Base-by-base conservation (phyloP, 23 tunicate species). In the Trididemnum clinides region DNA sequence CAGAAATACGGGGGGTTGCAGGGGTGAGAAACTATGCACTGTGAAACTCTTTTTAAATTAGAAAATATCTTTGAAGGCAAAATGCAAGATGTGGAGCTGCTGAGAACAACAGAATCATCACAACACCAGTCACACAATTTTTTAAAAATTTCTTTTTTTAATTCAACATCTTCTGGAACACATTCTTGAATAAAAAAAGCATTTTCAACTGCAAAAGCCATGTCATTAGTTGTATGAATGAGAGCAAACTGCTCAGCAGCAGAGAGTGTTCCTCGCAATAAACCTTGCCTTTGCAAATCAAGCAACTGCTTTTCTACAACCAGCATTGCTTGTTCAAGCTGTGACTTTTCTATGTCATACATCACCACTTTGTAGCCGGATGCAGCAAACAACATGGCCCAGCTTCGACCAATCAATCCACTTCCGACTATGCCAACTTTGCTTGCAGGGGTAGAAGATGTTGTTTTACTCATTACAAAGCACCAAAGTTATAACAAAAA, bases 321-420 rank as follows among this genome's bases (percentile, higher is more conserved):
- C 1, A 33, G 63, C 30, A 83, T 33, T 7, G 99, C 96, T 33
- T 82, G 57, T 0, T 84, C 81, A 0, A 96, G 80, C 28, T 88
- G 93, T 0, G 62, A 18, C 36, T 85, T 39, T 26, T 83, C 86
- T 1, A 96, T 79, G 72, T 96, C 99, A 82, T 85, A 96, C 90
- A 96, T 72, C 1, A 70, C 63, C 34, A 91, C 99, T 20, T 82
- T 84, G 39, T 91, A 96, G 1, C 97, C 97, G 21, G 96, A 90
- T 23, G 92, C 90, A 59, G 99, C 99, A 85, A 91, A 96, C 39
- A 96, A 49, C 99, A 96, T 96, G 35, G 97, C 90, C 99, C 99
- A 96, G 49, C 97, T 91, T 64, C 84, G 36, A 27, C 99, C 99
- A 78, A 96, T 91, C 65, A 96, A 65, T 10, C 99, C 99, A 80